Base-by-base conservation (phyloP, 2,113 vertebrate species). In the Podilymbus podiceps region DNA sequence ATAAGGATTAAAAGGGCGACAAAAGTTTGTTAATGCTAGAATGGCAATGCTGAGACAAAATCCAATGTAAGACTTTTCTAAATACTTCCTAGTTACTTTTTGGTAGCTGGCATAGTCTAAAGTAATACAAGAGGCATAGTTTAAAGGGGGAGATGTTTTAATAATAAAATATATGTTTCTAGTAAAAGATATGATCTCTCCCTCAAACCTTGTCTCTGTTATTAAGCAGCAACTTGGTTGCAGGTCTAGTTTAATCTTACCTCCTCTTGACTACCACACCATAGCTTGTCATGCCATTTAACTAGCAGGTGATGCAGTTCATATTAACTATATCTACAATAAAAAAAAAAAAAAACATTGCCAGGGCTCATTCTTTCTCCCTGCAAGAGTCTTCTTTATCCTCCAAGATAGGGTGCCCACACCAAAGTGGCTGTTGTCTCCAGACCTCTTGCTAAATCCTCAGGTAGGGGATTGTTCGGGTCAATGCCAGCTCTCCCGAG, bases 111-210 rank as follows among this genome's bases (percentile, higher is more conserved):
- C 53, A 6, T 12, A 74, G 80, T 27, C 73, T 78, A 53, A 87
- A 73, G 69, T 90, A 84, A 92, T 82, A 64, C 33, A 89, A 79
- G 84, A 95, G 87, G 58, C 84, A 79, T 28, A 91, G 73, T 82
- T 97, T 93, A 88, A 76, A 91, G 81, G 68, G 76, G 33, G 62
- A 95, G 76, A 47, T 81, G 52, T 94, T 97, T 94, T 68, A 75
- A 89, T 96, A 95, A 87, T 78, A 95, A 97, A 95, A 97, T 96
- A 89, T 93, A 77, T 93, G 79, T 96, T 96, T 96, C 23, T 91
- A 94, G 84, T 56, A 91, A 94, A 96, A 96, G 25, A 95, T 84
- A 95, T 0, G 7, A 53, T 76, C 84, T 96, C 88, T 93, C 40
- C 81, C 77, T 76, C 52, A 95, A 96, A 76, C 81, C 89, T 91